These are phyloP conservation scores for Drosophila kanapiae DNA, from an alignment of 1,140 invertebrate species.

Conservation along the genomic window DNA sequence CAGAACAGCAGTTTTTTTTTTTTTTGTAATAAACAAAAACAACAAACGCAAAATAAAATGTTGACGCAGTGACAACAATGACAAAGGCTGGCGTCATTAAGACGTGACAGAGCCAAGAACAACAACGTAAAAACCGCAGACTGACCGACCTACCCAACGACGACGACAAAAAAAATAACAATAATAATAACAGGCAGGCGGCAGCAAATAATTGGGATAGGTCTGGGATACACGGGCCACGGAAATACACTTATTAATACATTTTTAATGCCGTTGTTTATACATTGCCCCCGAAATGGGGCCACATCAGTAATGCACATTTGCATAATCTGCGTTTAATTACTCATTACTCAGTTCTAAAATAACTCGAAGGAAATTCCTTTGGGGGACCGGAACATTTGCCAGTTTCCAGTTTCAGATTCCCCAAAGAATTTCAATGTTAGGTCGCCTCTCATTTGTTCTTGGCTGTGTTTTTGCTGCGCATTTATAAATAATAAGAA, in stretches of 20 bases:
- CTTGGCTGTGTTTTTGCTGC: conserved; percentile 24
- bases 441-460: conserved; percentile 3
- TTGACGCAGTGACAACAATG: conserved; percentile 35
- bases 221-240: conserved; percentile 49
- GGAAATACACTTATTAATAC: conserved; percentile 40
- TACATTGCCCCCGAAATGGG: conserved; percentile 13
- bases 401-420: conserved; percentile 8
- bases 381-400: conserved; percentile 1
- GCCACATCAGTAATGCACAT: conserved; percentile 32
- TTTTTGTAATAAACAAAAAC: conserved; percentile 15
- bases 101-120: conserved; percentile 55
- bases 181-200: conserved; percentile 25
- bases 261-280: conserved; percentile 22
- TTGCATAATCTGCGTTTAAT: conserved; percentile 59
- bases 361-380: conserved; percentile 17
- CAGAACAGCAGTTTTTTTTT: conserved; percentile 7
- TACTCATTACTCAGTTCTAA: conserved; percentile 12
- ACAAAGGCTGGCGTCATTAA: conserved; percentile 45
- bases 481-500: conserved; percentile 80
- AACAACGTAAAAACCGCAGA: conserved; percentile 34
- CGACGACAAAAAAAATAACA: conserved; percentile 15
- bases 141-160: conserved; percentile 44
- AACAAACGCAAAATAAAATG: conserved; percentile 20
- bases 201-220: conserved; percentile 67
- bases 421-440: conserved; percentile 40